Evolutionary conservation across 2,113 vertebrate genomes (phyloP), one percentile per base, ranked within the genome.

Genomic region (Cyprinodon tularosa): DNA sequence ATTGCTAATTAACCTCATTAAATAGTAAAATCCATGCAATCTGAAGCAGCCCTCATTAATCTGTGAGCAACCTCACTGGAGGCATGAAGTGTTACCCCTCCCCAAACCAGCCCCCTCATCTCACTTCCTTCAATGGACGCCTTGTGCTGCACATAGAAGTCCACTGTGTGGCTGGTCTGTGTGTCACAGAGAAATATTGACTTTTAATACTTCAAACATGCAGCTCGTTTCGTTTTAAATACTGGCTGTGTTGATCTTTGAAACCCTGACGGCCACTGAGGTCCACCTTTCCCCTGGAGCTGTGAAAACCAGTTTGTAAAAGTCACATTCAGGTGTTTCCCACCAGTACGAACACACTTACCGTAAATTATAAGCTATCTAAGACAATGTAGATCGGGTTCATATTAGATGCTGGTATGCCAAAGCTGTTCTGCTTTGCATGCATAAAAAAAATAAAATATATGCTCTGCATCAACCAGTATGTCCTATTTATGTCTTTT

Each of bases 101-200:
- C 78, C 37, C 29, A 75, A 84, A 72, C 73, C 84, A 86, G 65
- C 36, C 64, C 74, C 44, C 42, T 39, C 37, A 14, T 36, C 62
- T 68, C 62, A 61, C 62, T 3, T 17, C 70, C 60, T 47, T 91
- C 84, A 91, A 90, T 83, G 84, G 82, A 4, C 0, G 81, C 81
- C 86, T 92, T 92, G 89, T 91, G 29, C 68, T 0, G 73, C 76
- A 61, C 84, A 90, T 60, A 91, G 78, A 60, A 62, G 80, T 66
- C 47, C 78, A 71, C 85, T 92, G 87, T 90, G 74, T 78, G 68
- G 66, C 70, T 22, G 47, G 12, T 62, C 68, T 20, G 75, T 7
- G 70, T 77, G 81, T 76, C 66, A 73, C 78, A 29, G 75, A 83
- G 85, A 90, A 90, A 90, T 90, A 90, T 92, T 91, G 86, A 91